phyloP scores from a whole-genome alignment of 2,888 invertebrate species.

The Gerosis bhagava region DNA sequence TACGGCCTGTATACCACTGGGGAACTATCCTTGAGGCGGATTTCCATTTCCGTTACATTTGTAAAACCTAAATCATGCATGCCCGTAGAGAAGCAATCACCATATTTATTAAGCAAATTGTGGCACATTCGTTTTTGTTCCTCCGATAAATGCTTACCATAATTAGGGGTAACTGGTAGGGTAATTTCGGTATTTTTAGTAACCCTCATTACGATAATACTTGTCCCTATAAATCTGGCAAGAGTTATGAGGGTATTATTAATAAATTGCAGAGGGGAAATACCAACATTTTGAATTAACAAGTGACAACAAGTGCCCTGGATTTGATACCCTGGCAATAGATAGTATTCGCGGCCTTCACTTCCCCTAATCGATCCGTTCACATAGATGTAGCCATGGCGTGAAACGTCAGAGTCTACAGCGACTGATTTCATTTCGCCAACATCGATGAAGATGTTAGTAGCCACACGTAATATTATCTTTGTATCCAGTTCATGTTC shows the following conservation, averaged over 20 bases:
- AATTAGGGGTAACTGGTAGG: no score
- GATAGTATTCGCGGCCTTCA: neutral
- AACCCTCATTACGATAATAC: no score
- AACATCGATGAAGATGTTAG: neutral
- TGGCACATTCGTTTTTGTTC: neutral
- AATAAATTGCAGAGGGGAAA: neutral
- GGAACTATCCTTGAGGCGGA: constrained; percentile 19
- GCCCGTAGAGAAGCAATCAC: constrained; percentile 23
- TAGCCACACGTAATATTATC: neutral
- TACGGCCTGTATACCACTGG: constrained; percentile 32
- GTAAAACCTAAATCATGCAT: constrained; percentile 26
- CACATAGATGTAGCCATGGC: neutral
- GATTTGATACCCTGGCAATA: neutral
- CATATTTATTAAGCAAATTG: neutral
- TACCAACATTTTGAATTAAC: neutral
- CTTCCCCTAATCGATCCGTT: neutral
- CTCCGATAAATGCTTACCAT: no score
- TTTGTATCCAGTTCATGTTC: neutral
- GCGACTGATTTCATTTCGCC: neutral
- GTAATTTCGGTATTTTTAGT: no score
- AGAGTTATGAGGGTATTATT: neutral
- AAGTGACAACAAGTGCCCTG: neutral
- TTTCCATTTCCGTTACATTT: constrained; percentile 24
- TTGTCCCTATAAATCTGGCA: no score
- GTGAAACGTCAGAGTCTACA: neutral